A percentile compares a stretch with the other conserved stretches of the same genome.
phyloP scores from a whole-genome alignment of 2,797 vertebrate genomes.

The Sylvilagus floridanus region DNA sequence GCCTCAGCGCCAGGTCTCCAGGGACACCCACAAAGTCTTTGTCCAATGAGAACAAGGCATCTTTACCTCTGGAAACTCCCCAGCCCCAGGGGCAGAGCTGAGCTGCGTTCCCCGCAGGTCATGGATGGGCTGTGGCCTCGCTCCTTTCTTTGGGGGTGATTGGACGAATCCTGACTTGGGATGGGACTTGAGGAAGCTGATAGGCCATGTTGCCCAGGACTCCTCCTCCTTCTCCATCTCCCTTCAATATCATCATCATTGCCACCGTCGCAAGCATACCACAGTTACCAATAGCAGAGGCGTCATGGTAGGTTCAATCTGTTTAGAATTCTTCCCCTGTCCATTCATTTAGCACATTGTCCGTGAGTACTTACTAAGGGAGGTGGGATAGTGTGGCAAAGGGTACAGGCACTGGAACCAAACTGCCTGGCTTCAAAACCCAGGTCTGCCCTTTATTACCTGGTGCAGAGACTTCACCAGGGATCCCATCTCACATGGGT shows the following conservation, averaged over 20 bases:
- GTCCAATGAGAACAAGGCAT: background rate
- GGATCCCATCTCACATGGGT: conserved; percentile 14
- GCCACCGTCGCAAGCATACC: conserved; percentile 21
- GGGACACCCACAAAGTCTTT: background rate
- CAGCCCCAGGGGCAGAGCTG: background rate
- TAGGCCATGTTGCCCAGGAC: background rate
- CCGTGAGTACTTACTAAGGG: background rate
- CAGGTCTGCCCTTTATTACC: conserved; percentile 38
- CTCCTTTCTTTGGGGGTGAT: background rate
- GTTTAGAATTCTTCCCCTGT: conserved; percentile 55
- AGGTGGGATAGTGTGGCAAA: background rate
- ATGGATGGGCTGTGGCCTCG: background rate
- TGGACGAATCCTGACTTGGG: background rate
- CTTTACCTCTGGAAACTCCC: background rate
- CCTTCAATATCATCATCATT: background rate
- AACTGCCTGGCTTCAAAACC: conserved; percentile 25
- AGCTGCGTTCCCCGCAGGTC: background rate
- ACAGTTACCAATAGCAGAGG: conserved; percentile 54
- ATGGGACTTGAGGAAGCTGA: background rate
- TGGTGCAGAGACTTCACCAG: conserved; percentile 16
- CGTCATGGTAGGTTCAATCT: conserved; percentile 48
- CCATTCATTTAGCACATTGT: background rate
- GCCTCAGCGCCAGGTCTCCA: background rate
- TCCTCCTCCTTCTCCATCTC: background rate
- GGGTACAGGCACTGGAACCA: background rate